Evolutionary conservation across 2,888 invertebrate species (phyloP).

Genomic region (Strigamia maritima): DNA sequence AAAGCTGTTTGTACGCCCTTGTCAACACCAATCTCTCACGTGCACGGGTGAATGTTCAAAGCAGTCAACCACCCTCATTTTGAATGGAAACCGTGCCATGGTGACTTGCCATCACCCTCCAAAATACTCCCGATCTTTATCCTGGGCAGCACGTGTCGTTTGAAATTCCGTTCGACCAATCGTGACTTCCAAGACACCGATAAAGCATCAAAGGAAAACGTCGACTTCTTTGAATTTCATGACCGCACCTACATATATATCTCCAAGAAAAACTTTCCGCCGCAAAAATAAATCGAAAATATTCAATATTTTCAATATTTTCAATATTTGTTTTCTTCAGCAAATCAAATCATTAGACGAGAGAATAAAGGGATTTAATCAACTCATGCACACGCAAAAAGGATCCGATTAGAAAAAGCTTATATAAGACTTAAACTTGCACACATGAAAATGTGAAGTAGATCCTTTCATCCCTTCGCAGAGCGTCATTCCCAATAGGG

Average conservation of each 20-base stretch:
- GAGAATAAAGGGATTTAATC: not conserved
- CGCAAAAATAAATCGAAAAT: no score
- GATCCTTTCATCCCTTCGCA: not conserved
- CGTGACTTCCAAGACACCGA: not conserved
- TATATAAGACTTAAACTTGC: not conserved
- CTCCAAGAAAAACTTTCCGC: not conserved
- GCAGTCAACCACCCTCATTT: constrained; percentile 5
- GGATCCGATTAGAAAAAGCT: not conserved
- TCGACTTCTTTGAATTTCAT: not conserved
- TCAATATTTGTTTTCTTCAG: no score
- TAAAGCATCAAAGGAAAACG: not conserved
- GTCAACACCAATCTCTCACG: constrained; percentile 1
- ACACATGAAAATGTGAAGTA: not conserved
- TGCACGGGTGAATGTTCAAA: not conserved
- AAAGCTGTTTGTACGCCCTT: constrained; percentile 9
- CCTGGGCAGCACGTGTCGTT: constrained; percentile 6
- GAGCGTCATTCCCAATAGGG: not conserved
- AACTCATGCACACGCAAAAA: not conserved
- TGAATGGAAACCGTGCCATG: not conserved
- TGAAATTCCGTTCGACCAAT: not conserved
- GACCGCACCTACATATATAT: not conserved
- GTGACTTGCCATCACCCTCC: not conserved
- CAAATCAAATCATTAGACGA: not conserved
- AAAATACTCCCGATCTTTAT: constrained; percentile 5
- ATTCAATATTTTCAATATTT: no score